These are phyloP conservation scores for Conus canariensis DNA, from an alignment of 2,888 invertebrate species.

Conservation along the genomic window DNA sequence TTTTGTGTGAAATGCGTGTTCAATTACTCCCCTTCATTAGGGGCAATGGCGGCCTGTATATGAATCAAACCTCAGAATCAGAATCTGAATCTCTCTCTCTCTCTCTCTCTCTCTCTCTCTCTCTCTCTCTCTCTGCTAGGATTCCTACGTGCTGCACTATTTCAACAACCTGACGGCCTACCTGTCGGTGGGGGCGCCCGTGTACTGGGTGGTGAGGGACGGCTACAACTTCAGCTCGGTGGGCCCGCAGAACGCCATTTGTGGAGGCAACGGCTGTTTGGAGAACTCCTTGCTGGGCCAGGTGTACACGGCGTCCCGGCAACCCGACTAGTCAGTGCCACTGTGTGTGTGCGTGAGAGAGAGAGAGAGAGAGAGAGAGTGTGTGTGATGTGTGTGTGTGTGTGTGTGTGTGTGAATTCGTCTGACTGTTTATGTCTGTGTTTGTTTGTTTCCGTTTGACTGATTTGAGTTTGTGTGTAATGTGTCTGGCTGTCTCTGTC, in stretches of 20 bases:
- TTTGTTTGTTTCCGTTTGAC: not conserved
- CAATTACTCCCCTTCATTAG: too few species aligned
- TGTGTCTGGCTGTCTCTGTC: constrained; percentile 1
- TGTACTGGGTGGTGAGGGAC: constrained; percentile 93
- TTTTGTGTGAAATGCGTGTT: too few species aligned
- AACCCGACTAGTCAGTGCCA: constrained; percentile 63
- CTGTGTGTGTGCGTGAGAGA: not conserved
- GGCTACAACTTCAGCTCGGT: constrained; percentile 87
- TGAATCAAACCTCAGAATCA: too few species aligned
- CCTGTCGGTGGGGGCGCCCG: constrained; percentile 93
- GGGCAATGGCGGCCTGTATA: too few species aligned
- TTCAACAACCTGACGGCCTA: constrained; percentile 90
- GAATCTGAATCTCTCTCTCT: not conserved
- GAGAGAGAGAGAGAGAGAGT: too few species aligned
- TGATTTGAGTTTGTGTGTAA: too few species aligned
- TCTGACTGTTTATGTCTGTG: not conserved
- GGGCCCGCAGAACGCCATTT: constrained; percentile 86
- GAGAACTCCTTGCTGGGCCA: constrained; percentile 78
- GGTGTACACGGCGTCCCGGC: constrained; percentile 73
- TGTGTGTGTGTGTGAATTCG: not conserved
- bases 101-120: too few species aligned
- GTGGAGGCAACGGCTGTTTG: constrained; percentile 79
- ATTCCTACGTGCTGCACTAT: constrained; percentile 96
- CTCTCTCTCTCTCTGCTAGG: constrained; percentile 67
- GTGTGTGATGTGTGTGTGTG: too few species aligned